Evolutionary conservation across 2,888 invertebrate species (phyloP).

Genomic region (Bellardia pandia): DNA sequence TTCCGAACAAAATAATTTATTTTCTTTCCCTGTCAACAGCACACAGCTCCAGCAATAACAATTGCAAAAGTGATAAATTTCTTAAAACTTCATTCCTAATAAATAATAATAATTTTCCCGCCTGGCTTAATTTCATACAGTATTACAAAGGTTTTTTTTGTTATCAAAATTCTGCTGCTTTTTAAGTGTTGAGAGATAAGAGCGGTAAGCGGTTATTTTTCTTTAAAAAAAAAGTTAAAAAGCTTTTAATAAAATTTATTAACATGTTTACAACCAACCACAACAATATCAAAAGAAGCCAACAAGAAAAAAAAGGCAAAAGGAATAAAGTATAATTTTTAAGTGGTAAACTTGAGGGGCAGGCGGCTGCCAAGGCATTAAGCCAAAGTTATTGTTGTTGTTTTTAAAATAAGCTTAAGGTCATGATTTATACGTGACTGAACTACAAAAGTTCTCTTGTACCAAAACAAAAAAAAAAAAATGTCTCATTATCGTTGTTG

Average conservation of each 20-base stretch:
- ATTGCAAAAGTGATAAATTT: constrained; percentile 3
- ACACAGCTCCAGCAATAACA: background rate
- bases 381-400: background rate
- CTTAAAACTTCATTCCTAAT: constrained; percentile 11
- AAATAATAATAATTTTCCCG: constrained; percentile 1
- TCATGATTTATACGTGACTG: constrained; percentile 65
- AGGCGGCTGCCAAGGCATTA: background rate
- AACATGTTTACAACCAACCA: constrained; percentile 55
- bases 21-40: background rate
- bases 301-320: background rate
- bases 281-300: constrained; percentile 8
- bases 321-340: background rate
- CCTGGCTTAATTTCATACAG: constrained; percentile 8
- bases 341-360: no score
- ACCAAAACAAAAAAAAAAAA: background rate
- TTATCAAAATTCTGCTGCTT: background rate
- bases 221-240: constrained; percentile 28
- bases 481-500: constrained; percentile 45
- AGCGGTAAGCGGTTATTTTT: background rate
- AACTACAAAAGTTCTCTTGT: constrained; percentile 26
- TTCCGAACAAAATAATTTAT: background rate
- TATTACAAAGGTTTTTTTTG: constrained; percentile 29
- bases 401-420: constrained; percentile 39
- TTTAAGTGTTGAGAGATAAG: no score
- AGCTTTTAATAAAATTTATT: constrained; percentile 63